Evolutionary conservation across 2,888 invertebrate species (phyloP), one percentile per base, ranked within the genome.

Genomic region (Epinotia bilunana): DNA sequence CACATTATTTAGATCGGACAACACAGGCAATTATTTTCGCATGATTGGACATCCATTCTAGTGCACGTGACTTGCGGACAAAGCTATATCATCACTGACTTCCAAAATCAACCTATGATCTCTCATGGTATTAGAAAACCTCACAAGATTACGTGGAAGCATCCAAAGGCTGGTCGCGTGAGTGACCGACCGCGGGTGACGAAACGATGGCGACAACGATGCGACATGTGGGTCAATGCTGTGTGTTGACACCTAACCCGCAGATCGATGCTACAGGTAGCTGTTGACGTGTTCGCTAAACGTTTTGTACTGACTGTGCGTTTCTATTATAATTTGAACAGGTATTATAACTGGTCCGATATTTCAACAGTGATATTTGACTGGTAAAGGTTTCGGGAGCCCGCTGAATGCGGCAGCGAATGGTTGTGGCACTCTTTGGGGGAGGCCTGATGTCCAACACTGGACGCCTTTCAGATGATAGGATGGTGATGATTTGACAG

Each of bases 181-280:
- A 74, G 57, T 71, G 62, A 68, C 57, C 73, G 53, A 39, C 39
- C 53, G 53, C 6, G 7, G 76, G 76, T 86, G 82, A 82, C 81
- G 87, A 83, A 85, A 86, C 82, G 73, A 58, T 53, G 74, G 70
- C 74, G 72, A 78, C 70, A 78, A 73, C 79, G 79, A 81, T 80
- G 83, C 79, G 82, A 67, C 74, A 91, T 88, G 86, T 91, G 89
- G 92, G 92, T 92, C 92, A 92, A 93, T 92, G 92, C 86, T 91
- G 86, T 78, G 60, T 74, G 89, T 88, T 88, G 90, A 87, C 90
- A 91, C 83, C 86, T 86, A 78, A 76, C 76, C 81, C 63, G 71
- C 69, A 74, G 61, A 73, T 78, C 80, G 76, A 80, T 78, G n/a
- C 33, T 60, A 39, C 18, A 53, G 53, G n/a, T 53, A n/a, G n/a